Evolutionary conservation across 1,140 invertebrate species (phyloP).

Genomic region (Neotoxoptera formosana): DNA sequence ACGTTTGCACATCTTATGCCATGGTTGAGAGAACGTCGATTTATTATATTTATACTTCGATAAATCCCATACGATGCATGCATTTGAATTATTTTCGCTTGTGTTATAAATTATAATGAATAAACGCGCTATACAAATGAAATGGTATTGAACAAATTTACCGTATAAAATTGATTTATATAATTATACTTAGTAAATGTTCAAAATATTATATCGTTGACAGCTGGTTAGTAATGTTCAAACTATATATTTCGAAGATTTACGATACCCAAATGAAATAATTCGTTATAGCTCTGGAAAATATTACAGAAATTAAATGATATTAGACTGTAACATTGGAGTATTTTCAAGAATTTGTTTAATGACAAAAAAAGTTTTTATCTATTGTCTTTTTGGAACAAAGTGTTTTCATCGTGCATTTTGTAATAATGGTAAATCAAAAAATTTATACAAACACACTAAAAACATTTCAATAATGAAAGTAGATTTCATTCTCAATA

Average conservation of each 20-base stretch:
- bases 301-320: background rate
- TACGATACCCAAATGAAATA: background rate
- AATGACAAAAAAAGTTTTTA: background rate
- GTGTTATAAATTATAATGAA: background rate
- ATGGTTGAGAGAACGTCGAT: background rate
- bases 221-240: background rate
- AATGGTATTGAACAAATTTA: background rate
- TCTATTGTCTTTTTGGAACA: background rate
- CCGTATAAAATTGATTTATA: background rate
- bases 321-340: background rate
- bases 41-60: slow-evolving; percentile 15
- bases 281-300: background rate
- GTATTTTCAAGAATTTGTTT: background rate
- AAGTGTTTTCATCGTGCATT: background rate
- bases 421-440: background rate
- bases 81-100: background rate
- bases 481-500: background rate
- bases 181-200: slow-evolving; percentile 13
- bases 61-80: background rate
- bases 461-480: background rate
- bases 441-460: background rate
- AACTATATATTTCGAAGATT: background rate
- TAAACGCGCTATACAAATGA: background rate
- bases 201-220: background rate
- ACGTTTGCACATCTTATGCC: background rate